Conservation (phyloP, 1,140 invertebrate genomes). For the Zaprionus vittiger region DNA sequence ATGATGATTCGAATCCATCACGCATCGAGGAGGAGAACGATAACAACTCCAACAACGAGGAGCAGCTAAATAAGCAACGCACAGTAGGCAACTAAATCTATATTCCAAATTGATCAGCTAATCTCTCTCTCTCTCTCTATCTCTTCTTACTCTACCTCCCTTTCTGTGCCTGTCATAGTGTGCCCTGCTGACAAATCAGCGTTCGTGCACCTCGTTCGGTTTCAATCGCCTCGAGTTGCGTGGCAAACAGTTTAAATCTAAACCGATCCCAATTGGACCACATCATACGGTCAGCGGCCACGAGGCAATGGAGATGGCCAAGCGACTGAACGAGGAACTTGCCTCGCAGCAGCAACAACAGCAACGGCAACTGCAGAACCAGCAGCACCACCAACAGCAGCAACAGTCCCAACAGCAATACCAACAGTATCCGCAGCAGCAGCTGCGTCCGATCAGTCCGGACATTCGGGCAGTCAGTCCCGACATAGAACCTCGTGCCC, state of each 20-base stretch:
- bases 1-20: slow-evolving; percentile 84
- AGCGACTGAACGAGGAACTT: slow-evolving; percentile 89
- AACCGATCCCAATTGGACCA: slow-evolving; percentile 89
- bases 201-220: slow-evolving; percentile 28
- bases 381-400: slow-evolving; percentile 48
- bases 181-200: slow-evolving; percentile 5
- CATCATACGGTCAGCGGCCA: slow-evolving; percentile 91
- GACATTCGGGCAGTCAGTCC: slow-evolving; percentile 85
- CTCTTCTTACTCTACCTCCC: background rate
- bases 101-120: background rate
- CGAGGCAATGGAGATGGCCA: slow-evolving; percentile 90
- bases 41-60: slow-evolving; percentile 76
- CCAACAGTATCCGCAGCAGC: slow-evolving; percentile 34
- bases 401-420: slow-evolving; percentile 37
- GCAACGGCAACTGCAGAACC: slow-evolving; percentile 16
- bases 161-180: slow-evolving; percentile 2
- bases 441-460: slow-evolving; percentile 78
- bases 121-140: background rate
- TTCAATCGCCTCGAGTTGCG: slow-evolving; percentile 66
- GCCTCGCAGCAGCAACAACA: slow-evolving; percentile 85
- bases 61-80: slow-evolving; percentile 55
- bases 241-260: slow-evolving; percentile 84
- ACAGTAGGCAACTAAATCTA: slow-evolving; percentile 21
- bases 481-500: slow-evolving; percentile 86
- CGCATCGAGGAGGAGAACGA: slow-evolving; percentile 90